Base-by-base conservation (phyloP, 2,888 invertebrate species). In the Melieria picta region DNA sequence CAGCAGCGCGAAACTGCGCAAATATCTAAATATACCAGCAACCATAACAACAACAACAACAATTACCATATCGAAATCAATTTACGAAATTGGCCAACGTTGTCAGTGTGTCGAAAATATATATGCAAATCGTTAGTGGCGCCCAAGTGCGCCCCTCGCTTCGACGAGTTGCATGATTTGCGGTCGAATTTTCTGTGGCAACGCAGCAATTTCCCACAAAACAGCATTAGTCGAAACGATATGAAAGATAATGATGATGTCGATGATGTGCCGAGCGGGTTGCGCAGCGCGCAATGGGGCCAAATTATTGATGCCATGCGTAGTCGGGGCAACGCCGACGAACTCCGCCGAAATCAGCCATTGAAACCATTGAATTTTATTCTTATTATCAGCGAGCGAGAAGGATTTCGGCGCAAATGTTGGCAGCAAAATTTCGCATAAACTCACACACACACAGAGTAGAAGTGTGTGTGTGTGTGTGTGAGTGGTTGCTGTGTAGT, bases 281-380 rank as follows among this genome's bases (percentile, higher is more conserved):
- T 7, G 60, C 16, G 45, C 30, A 46, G 16, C 47, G 7, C 47
- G 11, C 64, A 58, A 64, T 5, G 9, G 45, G 56, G 16, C 48
- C 30, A 50, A 63, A 48, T 72, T 48, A 69, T 46, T 30, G 30
- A 1, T 0, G 30, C 30, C 30, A 30, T 30, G 30, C 30, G 43
- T 56, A 62, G 6, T 63, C 30, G 47, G 7, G 16, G 46, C 58
- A 42, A 9, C 46, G 58, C 16, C 9, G 66, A 42, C 7, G 9
- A 58, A 13, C 42, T 16, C 42, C 4, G 50, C 10, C n/a, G 50
- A 68, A 64, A 65, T 69, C 60, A 62, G 70, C 67, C 70, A 71
- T 66, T 48, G 60, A 57, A 71, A 47, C 64, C 70, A 64, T 67
- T 71, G 70, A 66, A 64, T 67, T 65, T 71, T 71, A 70, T 73